A percentile compares a stretch with the other conserved stretches of the same genome.
These are phyloP conservation scores for Procambarus clarkii DNA, from an alignment of 1,140 invertebrate genomes.

Conservation along the genomic window DNA sequence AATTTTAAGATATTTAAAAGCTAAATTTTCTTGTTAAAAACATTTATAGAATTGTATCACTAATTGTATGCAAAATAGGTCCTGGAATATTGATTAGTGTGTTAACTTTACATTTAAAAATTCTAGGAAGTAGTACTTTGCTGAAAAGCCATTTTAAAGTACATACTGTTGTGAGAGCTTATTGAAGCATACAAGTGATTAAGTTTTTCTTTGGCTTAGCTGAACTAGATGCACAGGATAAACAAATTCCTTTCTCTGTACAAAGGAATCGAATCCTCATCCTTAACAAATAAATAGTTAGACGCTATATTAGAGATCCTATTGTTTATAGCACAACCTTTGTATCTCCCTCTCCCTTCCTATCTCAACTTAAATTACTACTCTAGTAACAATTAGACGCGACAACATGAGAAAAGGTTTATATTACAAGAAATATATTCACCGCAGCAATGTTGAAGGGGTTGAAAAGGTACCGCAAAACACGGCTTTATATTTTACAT, in stretches of 20 bases:
- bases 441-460: neutral
- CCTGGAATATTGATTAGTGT: neutral
- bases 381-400: constrained; percentile 32
- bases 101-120: constrained; percentile 24
- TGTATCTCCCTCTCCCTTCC: neutral
- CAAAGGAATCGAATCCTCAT: constrained; percentile 59
- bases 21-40: neutral
- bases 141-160: constrained; percentile 28
- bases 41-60: neutral
- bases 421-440: constrained; percentile 47
- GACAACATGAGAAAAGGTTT: constrained; percentile 26
- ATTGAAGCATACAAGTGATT: constrained; percentile 33
- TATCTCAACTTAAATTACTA: constrained; percentile 14
- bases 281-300: constrained; percentile 64
- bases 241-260: constrained; percentile 47
- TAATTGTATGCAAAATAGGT: neutral
- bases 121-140: constrained; percentile 4
- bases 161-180: constrained; percentile 6
- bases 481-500: neutral
- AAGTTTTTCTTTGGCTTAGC: constrained; percentile 61
- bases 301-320: constrained; percentile 63
- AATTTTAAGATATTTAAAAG: neutral
- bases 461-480: neutral
- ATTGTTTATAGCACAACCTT: constrained; percentile 59
- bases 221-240: constrained; percentile 67